Percentiles rank a stretch among this genome's conserved stretches.
Evolutionary conservation across 2,888 invertebrate species (phyloP).

Genomic region (Pecten maximus): DNA sequence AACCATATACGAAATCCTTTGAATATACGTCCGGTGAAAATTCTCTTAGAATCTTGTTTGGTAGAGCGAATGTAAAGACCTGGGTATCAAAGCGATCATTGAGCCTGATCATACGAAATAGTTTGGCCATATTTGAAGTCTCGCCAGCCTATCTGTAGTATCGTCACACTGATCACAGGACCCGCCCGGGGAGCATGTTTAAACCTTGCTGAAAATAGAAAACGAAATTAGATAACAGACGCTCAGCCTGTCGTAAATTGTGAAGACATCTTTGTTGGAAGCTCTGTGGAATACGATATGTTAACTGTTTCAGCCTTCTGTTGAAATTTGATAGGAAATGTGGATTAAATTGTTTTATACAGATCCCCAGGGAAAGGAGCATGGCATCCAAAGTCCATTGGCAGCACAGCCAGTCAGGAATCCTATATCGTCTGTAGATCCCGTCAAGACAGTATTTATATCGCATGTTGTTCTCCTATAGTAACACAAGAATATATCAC

Average conservation of each 20-base stretch:
- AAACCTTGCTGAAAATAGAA: not conserved
- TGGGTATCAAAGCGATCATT: constrained; percentile 92
- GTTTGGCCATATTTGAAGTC: constrained; percentile 72
- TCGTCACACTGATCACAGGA: not conserved
- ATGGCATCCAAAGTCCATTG: not conserved
- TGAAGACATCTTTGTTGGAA: not conserved
- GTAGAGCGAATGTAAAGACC: constrained; percentile 92
- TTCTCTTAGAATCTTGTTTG: constrained; percentile 90
- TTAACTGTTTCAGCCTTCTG: not conserved
- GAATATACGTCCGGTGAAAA: constrained; percentile 91
- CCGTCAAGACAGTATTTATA: not conserved
- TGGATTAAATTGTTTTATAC: not conserved
- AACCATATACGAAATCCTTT: constrained; percentile 91
- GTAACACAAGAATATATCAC: not conserved
- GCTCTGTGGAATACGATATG: not conserved
- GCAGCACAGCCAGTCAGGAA: not conserved
- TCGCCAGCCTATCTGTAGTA: not conserved
- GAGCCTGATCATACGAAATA: constrained; percentile 90
- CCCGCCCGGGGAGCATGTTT: not conserved
- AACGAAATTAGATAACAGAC: not conserved
- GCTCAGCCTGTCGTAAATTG: not conserved
- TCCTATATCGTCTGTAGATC: not conserved
- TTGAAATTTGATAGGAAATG: constrained; percentile 21
- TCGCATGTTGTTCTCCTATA: not conserved
- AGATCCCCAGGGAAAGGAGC: not conserved